A percentile compares a stretch with the other conserved stretches of the same genome.
phyloP scores from a whole-genome alignment of 2,113 vertebrate species.

The Cavia aperea region DNA sequence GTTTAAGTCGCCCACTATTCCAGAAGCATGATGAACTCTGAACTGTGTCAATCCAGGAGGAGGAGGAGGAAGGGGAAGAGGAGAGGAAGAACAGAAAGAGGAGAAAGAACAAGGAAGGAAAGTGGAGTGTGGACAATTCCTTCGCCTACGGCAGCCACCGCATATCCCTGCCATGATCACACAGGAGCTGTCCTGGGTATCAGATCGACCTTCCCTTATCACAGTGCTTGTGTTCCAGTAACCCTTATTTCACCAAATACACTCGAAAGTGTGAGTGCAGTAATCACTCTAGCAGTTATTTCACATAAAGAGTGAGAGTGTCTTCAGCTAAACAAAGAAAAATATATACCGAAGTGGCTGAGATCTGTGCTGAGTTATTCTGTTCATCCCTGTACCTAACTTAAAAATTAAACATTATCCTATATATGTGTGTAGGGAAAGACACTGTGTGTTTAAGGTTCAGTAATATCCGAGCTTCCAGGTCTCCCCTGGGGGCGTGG shows the following conservation, averaged over 20 bases:
- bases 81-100: too few species aligned
- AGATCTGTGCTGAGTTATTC: neutral
- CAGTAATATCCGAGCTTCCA: neutral
- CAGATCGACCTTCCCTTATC: neutral
- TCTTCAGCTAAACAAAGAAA: neutral
- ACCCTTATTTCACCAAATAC: neutral
- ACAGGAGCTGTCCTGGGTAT: neutral
- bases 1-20: neutral
- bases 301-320: neutral
- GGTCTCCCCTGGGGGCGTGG: neutral
- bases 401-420: neutral
- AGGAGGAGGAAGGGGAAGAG: too few species aligned
- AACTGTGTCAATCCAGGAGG: neutral
- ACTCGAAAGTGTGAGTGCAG: too few species aligned
- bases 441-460: neutral
- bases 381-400: neutral
- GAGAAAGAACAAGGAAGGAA: too few species aligned
- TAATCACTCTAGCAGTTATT: neutral
- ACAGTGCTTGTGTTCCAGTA: neutral
- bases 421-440: neutral
- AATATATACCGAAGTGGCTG: neutral
- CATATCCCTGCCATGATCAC: neutral
- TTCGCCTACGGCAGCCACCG: neutral
- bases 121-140: too few species aligned
- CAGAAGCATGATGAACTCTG: neutral